These are phyloP conservation scores for Elymnias hypermnestra DNA, from an alignment of 1,140 invertebrate species.

Conservation along the genomic window DNA sequence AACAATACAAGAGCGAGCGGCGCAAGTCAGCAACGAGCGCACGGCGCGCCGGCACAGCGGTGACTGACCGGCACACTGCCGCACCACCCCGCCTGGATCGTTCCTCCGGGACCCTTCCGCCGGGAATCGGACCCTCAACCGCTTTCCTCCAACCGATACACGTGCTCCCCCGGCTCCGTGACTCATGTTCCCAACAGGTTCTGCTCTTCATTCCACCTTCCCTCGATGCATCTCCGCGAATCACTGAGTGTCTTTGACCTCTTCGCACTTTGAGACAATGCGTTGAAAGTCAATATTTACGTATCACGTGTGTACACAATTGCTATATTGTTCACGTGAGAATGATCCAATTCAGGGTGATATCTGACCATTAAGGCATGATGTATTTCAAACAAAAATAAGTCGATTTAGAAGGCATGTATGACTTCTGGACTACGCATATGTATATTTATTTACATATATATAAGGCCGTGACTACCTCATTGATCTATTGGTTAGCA, in stretches of 20 bases:
- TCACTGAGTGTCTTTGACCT: slow-evolving; percentile 34
- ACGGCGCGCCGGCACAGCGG: slow-evolving; percentile 61
- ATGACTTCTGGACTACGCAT: too few species aligned
- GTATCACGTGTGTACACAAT: slow-evolving; percentile 18
- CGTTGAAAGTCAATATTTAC: slow-evolving; percentile 27
- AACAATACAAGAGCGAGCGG: slow-evolving; percentile 32
- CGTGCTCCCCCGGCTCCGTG: slow-evolving; percentile 31
- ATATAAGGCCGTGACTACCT: too few species aligned
- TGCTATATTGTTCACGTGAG: slow-evolving; percentile 20
- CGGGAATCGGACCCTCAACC: slow-evolving; percentile 53
- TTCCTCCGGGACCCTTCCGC: slow-evolving; percentile 66
- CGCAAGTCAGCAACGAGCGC: slow-evolving; percentile 46
- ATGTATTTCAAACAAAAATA: too few species aligned
- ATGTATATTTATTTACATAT: too few species aligned
- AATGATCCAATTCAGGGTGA: not conserved
- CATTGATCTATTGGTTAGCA: too few species aligned
- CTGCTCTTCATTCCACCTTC: slow-evolving; percentile 20
- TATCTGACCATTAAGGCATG: not conserved
- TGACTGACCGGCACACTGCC: slow-evolving; percentile 72
- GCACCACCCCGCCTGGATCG: slow-evolving; percentile 62
- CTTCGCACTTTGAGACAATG: slow-evolving; percentile 20
- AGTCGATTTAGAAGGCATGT: too few species aligned
- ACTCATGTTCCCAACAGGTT: slow-evolving; percentile 47
- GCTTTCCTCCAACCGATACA: slow-evolving; percentile 42
- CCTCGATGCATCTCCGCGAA: slow-evolving; percentile 11